A percentile compares a stretch with the other conserved stretches of the same genome.
Evolutionary conservation across 2,888 invertebrate species (phyloP).

Genomic region (Chymomyza amoena): DNA sequence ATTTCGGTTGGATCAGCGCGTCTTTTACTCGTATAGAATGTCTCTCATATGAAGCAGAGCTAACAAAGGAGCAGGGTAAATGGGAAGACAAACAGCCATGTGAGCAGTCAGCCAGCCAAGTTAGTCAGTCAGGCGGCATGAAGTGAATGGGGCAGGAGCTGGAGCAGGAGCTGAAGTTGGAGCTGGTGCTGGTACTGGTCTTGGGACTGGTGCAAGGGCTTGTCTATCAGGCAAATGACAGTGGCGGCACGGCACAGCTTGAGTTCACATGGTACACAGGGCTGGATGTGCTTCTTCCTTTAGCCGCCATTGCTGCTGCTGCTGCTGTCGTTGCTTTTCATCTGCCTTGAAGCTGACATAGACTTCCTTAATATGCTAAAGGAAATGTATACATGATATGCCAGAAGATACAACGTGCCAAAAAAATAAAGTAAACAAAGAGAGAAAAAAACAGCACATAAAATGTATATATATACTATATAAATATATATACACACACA

Average conservation of each 20-base stretch:
- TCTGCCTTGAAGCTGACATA: background rate
- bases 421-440: slow-evolving; percentile 26
- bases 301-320: slow-evolving; percentile 8
- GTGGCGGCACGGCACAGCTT: slow-evolving; percentile 45
- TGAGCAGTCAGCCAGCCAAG: slow-evolving; percentile 14
- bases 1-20: slow-evolving; percentile 39
- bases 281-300: background rate
- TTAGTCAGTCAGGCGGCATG: slow-evolving; percentile 34
- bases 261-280: background rate
- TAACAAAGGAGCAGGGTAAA: slow-evolving; percentile 7
- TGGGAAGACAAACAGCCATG: slow-evolving; percentile 13
- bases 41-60: slow-evolving; percentile 10
- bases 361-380: background rate
- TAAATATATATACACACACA: background rate
- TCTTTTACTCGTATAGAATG: background rate
- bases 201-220: slow-evolving; percentile 3
- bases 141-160: background rate
- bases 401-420: background rate
- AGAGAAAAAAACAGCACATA: background rate
- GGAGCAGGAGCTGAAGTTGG: too few relatives aligned
- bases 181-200: background rate
- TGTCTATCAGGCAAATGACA: slow-evolving; percentile 70
- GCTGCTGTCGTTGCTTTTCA: background rate
- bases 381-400: background rate
- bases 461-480: background rate